Base-by-base conservation (phyloP, 1,140 invertebrate species). In the Streblospio benedicti region DNA sequence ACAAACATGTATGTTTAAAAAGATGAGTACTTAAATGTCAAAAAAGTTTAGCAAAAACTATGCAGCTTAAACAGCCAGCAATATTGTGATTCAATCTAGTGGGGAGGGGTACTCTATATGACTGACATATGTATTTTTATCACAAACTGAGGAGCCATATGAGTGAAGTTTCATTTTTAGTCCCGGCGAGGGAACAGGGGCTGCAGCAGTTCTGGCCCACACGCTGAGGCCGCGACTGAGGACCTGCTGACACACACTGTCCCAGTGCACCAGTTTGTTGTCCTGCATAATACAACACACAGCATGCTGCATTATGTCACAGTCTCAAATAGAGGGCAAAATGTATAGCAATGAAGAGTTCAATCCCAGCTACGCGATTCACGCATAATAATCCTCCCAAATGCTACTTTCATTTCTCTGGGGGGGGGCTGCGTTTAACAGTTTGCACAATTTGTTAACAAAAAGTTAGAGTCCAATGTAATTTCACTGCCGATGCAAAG, bases 191-290 rank as follows among this genome's bases (percentile, higher is more conserved):
- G n/a, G 60, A 77, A 77, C 6, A 76, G 69, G 6, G 85, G 85
- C 69, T 87, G 83, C 71, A 89, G 88, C 66, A 86, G 85, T 41
- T 84, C 82, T 14, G 82, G n/a, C 79, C 85, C 89, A 91, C 5
- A 90, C 83, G 64, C 85, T 83, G 9, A 87, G 75, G 44, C 57
- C 45, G 18, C 57, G 53, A 45, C 65, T 67, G 20, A 77, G 52
- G 41, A 78, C 66, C 23, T 65, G 60, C 3, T 65, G 45, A 62
- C 75, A 76, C 5, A 76, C 64, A 6, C 55, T 56, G 16, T 69
- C 61, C 77, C 77, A 79, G 1, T 60, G 32, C 2, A 57, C 57
- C 55, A 65, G 56, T 30, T 61, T 64, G 2, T 65, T 60, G 53
- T 71, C 68, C 71, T 74, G 55, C n/a, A n/a, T n/a, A n/a, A n/a